phyloP scores from a whole-genome alignment of 64 coral and sea anemone genomes.

The Actinia tenebrosa region DNA sequence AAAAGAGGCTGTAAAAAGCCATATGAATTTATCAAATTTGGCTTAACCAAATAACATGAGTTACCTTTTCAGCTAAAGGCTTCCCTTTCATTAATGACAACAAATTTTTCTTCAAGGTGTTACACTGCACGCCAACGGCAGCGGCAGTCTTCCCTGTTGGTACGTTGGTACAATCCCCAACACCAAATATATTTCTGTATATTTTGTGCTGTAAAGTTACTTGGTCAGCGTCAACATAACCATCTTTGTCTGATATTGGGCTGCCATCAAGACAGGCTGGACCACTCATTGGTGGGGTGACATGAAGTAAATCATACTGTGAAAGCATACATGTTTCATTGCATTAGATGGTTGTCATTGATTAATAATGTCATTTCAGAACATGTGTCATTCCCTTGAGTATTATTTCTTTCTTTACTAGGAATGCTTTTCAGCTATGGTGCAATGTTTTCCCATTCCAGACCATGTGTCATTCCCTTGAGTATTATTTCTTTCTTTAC shows the following conservation, averaged over 20 bases:
- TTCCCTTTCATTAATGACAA: slow-evolving; percentile 67
- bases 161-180: slow-evolving; percentile 90
- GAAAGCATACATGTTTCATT: neutral
- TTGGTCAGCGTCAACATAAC: slow-evolving; percentile 88
- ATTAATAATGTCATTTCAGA: neutral
- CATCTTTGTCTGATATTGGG: slow-evolving; percentile 66
- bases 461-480: no score
- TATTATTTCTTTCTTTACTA: no score
- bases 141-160: slow-evolving; percentile 96
- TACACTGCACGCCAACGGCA: slow-evolving; percentile 87
- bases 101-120: slow-evolving; percentile 75
- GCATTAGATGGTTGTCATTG: neutral
- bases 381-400: no score
- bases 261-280: slow-evolving; percentile 57
- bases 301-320: slow-evolving; percentile 90
- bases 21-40: no score
- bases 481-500: no score
- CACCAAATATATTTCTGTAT: slow-evolving; percentile 84
- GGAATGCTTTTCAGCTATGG: no score
- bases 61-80: slow-evolving; percentile 67
- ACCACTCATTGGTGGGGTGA: slow-evolving; percentile 92
- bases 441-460: no score
- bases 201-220: slow-evolving; percentile 80
- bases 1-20: no score
- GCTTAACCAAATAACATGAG: no score